These are phyloP conservation scores for Anabacerthia variegaticeps DNA, from an alignment of 2,797 vertebrate species.

Conservation along the genomic window DNA sequence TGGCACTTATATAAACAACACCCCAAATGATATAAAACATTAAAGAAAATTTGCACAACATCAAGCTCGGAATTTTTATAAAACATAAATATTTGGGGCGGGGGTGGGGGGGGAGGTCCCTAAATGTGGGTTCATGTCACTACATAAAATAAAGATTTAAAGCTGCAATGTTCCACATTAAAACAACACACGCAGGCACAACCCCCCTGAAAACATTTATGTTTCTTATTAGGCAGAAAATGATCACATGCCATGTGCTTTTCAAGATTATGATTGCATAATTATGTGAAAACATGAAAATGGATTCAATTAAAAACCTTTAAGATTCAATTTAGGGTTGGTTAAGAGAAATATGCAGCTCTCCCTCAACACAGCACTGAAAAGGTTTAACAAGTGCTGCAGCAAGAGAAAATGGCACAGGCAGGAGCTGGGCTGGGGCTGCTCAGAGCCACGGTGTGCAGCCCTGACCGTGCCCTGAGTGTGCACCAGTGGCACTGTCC, in stretches of 20 bases:
- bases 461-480: background rate
- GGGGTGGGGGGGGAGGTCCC: background rate
- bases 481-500: background rate
- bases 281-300: slow-evolving; percentile 84
- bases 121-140: slow-evolving; percentile 78
- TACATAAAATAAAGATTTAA: slow-evolving; percentile 84
- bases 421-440: slow-evolving; percentile 15
- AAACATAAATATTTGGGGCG: slow-evolving; percentile 79
- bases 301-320: slow-evolving; percentile 84
- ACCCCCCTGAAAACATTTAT: slow-evolving; percentile 81
- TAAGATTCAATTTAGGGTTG: slow-evolving; percentile 80
- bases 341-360: slow-evolving; percentile 75
- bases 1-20: slow-evolving; percentile 82
- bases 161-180: slow-evolving; percentile 80
- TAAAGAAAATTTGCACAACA: slow-evolving; percentile 80
- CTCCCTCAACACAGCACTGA: slow-evolving; percentile 60
- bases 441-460: background rate
- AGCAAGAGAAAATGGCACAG: slow-evolving; percentile 49
- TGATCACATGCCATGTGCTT: slow-evolving; percentile 81
- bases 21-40: slow-evolving; percentile 81
- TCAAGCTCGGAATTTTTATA: slow-evolving; percentile 82
- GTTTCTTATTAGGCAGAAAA: slow-evolving; percentile 84
- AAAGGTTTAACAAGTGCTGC: slow-evolving; percentile 68
- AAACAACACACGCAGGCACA: slow-evolving; percentile 64
- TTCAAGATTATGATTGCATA: slow-evolving; percentile 83